These are phyloP conservation scores for Nerophis ophidion DNA, from an alignment of 2,113 vertebrate species.

Conservation along the genomic window DNA sequence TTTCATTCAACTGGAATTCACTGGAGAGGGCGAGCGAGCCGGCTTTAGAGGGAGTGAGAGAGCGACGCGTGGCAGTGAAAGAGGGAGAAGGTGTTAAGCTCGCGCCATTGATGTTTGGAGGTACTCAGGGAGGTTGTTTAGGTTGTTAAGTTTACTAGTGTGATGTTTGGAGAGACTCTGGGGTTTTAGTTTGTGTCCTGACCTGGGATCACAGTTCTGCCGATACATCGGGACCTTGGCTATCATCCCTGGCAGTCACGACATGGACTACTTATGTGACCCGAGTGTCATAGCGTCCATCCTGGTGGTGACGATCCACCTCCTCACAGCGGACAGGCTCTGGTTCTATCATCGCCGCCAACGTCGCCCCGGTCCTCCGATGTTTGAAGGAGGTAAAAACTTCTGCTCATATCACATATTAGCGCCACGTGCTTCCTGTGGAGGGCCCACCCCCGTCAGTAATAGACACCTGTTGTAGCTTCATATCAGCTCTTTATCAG, in stretches of 20 bases:
- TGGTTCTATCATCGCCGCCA: conserved; percentile 61
- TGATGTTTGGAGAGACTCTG: conserved; percentile 37
- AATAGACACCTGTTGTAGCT: not conserved
- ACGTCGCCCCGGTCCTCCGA: not conserved
- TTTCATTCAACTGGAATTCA: conserved; percentile 75
- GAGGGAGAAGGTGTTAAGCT: conserved; percentile 11
- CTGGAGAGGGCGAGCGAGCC: conserved; percentile 21
- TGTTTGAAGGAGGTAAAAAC: conserved; percentile 45
- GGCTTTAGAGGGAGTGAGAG: conserved; percentile 9
- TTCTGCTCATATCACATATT: not conserved
- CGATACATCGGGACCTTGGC: too few species aligned
- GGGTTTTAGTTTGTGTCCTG: not conserved
- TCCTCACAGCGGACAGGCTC: conserved; percentile 64
- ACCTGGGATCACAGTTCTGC: not conserved
- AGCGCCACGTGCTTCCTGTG: conserved; percentile 45
- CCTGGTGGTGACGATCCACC: conserved; percentile 63
- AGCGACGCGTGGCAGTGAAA: conserved; percentile 1
- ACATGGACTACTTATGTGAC: conserved; percentile 61
- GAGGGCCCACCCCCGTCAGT: conserved; percentile 41
- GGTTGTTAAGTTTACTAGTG: conserved; percentile 32
- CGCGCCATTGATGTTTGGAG: too few species aligned
- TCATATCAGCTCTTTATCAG: not conserved
- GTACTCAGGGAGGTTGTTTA: not conserved
- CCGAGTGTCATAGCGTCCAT: conserved; percentile 49
- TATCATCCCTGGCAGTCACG: not conserved